A percentile compares a stretch with the other conserved stretches of the same genome.
Evolutionary conservation across 2,797 vertebrate species (phyloP).

Genomic region (Sebastiscus tertius): DNA sequence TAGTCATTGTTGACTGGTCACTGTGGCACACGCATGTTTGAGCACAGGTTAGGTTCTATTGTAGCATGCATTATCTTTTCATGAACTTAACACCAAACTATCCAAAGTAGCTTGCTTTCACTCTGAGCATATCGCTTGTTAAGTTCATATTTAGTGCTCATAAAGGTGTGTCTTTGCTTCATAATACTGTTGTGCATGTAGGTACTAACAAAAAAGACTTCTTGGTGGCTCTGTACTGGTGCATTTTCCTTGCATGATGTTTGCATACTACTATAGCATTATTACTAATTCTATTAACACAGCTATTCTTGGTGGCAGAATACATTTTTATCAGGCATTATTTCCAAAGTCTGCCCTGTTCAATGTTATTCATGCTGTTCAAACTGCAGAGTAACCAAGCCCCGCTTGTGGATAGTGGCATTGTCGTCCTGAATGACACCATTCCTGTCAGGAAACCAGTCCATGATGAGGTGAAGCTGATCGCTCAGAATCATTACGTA

Average conservation of each 20-base stretch:
- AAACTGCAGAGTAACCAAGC: slow-evolving; percentile 69
- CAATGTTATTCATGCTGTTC: slow-evolving; percentile 48
- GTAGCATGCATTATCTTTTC: not conserved
- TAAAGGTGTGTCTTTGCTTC: not conserved
- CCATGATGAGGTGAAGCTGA: slow-evolving; percentile 40
- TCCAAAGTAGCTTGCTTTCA: not conserved
- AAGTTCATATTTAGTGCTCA: not conserved
- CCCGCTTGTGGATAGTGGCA: slow-evolving; percentile 64
- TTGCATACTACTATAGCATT: slow-evolving; percentile 1
- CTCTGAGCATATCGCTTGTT: not conserved
- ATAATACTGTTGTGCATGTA: not conserved
- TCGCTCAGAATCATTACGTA: slow-evolving; percentile 57
- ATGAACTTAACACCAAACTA: not conserved
- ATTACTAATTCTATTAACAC: slow-evolving; percentile 1
- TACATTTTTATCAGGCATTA: not conserved
- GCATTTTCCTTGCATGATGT: slow-evolving; percentile 27
- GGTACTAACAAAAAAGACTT: not conserved
- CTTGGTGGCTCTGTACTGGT: slow-evolving; percentile 53
- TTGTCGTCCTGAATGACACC: slow-evolving; percentile 61
- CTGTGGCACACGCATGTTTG: not conserved
- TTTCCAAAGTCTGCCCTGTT: slow-evolving; percentile 7
- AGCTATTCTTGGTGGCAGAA: not conserved
- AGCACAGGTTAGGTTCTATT: not conserved
- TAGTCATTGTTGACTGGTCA: not conserved
- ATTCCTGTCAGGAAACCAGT: slow-evolving; percentile 42